A percentile compares a stretch with the other conserved stretches of the same genome.
These are phyloP conservation scores for Araneus ventricosus DNA, from an alignment of 1,140 invertebrate genomes.

Conservation along the genomic window DNA sequence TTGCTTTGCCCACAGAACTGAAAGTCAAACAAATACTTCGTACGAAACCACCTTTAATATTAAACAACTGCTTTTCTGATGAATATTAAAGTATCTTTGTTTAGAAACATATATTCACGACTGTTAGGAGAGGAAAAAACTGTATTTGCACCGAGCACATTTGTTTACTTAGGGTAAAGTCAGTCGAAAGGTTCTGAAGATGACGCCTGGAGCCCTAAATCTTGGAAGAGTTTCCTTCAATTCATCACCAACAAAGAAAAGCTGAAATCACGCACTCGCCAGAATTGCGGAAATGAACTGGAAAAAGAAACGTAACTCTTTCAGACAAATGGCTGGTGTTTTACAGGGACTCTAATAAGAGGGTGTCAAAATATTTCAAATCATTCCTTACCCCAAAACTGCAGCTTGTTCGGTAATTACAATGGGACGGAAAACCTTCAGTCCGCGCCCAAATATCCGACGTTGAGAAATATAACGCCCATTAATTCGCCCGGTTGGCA, in stretches of 20 bases:
- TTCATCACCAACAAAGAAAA: neutral
- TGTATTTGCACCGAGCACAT: neutral
- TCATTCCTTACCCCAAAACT: conserved; percentile 24
- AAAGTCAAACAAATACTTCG: neutral
- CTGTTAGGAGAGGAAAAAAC: neutral
- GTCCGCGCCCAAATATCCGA: conserved; percentile 14
- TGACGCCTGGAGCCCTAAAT: neutral
- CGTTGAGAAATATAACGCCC: conserved; percentile 47
- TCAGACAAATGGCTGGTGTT: conserved; percentile 57
- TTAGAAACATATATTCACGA: neutral
- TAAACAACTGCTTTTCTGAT: neutral
- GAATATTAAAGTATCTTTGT: conserved; percentile 10
- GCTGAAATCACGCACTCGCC: neutral
- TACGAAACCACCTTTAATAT: neutral
- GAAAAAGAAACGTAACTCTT: conserved; percentile 20
- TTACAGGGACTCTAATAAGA: conserved; percentile 60
- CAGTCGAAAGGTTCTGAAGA: neutral
- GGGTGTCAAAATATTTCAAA: conserved; percentile 72
- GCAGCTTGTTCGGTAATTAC: conserved; percentile 42
- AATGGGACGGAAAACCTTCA: conserved; percentile 33
- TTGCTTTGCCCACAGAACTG: neutral
- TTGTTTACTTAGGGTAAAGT: neutral
- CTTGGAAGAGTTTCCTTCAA: neutral
- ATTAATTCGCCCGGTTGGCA: conserved; percentile 55
- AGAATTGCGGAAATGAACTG: neutral